phyloP scores from a whole-genome alignment of 1,140 invertebrate genomes.

The Lineus longissimus region DNA sequence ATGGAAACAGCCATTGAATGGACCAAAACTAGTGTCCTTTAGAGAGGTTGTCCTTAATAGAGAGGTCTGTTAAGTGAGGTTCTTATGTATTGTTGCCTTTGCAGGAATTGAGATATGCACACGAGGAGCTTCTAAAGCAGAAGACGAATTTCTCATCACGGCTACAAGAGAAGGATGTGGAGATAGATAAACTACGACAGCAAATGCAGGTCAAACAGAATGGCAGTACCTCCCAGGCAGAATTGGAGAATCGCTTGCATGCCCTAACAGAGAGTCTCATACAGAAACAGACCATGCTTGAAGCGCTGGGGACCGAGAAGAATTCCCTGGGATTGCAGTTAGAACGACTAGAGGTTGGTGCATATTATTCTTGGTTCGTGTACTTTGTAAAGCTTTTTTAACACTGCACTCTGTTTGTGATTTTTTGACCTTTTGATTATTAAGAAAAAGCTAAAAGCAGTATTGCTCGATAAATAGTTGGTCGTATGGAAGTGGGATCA shows the following conservation, averaged over 20 bases:
- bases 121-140: constrained; percentile 61
- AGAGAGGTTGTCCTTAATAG: too few relatives aligned
- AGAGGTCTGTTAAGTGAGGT: too few relatives aligned
- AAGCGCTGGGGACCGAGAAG: constrained; percentile 72
- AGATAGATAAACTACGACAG: constrained; percentile 62
- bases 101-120: constrained; percentile 61
- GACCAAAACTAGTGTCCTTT: too few relatives aligned
- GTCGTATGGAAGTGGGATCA: too few relatives aligned
- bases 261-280: constrained; percentile 75
- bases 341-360: constrained; percentile 68
- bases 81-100: not conserved
- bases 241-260: constrained; percentile 68
- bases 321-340: constrained; percentile 74
- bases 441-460: too few relatives aligned
- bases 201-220: constrained; percentile 43
- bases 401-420: not conserved
- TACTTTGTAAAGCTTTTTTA: not conserved
- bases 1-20: too few relatives aligned
- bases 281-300: constrained; percentile 73
- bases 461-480: too few relatives aligned
- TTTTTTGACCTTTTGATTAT: not conserved
- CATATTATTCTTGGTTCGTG: not conserved
- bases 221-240: constrained; percentile 40
- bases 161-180: constrained; percentile 61
- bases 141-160: constrained; percentile 56